These are phyloP conservation scores for Cliona cf. orientalis DNA, from an alignment of 37 sponge, comb jelly and placozoan genomes.

Conservation along the genomic window DNA sequence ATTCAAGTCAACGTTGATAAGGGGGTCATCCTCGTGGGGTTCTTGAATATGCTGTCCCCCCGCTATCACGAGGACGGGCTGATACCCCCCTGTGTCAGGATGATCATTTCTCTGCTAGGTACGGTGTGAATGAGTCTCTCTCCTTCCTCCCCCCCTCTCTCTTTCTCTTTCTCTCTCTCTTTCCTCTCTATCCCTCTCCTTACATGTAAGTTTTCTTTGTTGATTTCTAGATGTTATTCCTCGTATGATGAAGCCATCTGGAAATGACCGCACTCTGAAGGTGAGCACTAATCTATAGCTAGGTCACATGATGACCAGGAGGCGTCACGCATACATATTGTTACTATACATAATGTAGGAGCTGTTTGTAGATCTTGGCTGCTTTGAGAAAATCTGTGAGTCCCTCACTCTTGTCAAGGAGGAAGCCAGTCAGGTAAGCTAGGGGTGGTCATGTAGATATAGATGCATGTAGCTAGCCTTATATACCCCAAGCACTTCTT, in stretches of 20 bases:
- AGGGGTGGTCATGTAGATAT: background rate
- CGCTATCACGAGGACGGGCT: slow-evolving; percentile 3
- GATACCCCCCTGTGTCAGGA: slow-evolving; percentile 21
- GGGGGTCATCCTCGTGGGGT: slow-evolving; percentile 50
- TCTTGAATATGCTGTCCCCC: slow-evolving; percentile 53
- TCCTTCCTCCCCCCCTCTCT: background rate
- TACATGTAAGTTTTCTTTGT: too few species aligned
- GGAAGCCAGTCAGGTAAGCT: slow-evolving; percentile 22
- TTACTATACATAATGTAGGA: slow-evolving; percentile 9
- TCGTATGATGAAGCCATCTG: slow-evolving; percentile 10
- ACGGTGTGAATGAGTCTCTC: background rate
- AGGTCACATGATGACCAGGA: slow-evolving; percentile 1
- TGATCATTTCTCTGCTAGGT: slow-evolving; percentile 45
- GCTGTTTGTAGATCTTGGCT: slow-evolving; percentile 72
- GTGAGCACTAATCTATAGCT: background rate
- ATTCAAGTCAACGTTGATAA: slow-evolving; percentile 23
- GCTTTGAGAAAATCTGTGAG: slow-evolving; percentile 70
- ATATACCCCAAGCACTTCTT: background rate
- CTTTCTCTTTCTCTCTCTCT: background rate
- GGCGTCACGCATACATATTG: background rate
- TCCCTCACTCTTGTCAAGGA: slow-evolving; percentile 37
- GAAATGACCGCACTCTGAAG: background rate
- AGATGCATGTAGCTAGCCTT: background rate
- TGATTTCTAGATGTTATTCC: slow-evolving; percentile 26
- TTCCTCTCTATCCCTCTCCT: too few species aligned